Conservation (phyloP, 2,797 vertebrate species). For the Alca torda region DNA sequence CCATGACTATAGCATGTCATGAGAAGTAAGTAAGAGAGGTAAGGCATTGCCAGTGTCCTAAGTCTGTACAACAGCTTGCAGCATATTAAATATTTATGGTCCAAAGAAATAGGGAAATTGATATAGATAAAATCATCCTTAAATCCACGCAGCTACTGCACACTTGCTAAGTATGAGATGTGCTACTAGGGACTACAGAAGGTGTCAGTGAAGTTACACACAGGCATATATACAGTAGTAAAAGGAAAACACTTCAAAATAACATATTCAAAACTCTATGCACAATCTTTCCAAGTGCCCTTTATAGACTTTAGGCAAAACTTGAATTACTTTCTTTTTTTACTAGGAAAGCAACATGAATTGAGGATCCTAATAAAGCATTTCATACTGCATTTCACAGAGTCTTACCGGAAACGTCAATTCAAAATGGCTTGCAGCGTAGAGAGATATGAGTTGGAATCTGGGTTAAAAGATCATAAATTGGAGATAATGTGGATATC, state of each 20-base stretch:
- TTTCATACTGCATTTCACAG: neutral
- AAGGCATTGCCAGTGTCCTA: neutral
- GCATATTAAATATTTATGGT: neutral
- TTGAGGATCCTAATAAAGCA: neutral
- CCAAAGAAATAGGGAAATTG: neutral
- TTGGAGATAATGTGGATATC: neutral
- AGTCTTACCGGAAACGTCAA: neutral
- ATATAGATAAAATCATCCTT: neutral
- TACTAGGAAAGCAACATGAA: neutral
- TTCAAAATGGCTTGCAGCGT: neutral
- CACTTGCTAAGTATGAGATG: neutral
- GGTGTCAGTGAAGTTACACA: neutral
- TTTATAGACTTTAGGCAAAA: neutral
- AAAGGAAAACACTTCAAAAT: neutral
- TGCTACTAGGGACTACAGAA: neutral
- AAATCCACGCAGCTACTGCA: neutral
- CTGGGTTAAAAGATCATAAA: neutral
- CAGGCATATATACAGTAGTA: neutral
- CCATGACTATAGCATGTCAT: neutral
- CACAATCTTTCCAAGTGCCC: neutral
- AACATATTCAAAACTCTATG: neutral
- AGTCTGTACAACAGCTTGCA: neutral
- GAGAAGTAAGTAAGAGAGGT: neutral
- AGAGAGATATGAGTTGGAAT: neutral
- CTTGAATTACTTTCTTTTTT: neutral